Evolutionary conservation across 1,140 invertebrate genomes (phyloP), one percentile per base, ranked within the genome.

Genomic region (Formica selysi): DNA sequence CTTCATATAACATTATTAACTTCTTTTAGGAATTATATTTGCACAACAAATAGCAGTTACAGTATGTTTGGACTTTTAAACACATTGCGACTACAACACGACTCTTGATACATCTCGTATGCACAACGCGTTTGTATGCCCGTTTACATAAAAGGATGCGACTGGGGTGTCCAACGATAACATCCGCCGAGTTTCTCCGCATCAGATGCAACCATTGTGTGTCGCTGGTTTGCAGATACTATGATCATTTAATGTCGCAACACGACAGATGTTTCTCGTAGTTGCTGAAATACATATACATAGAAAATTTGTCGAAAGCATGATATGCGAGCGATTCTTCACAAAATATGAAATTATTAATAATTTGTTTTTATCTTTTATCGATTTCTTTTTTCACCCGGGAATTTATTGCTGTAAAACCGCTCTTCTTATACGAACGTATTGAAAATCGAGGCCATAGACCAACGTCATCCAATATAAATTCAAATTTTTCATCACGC

Each of bases 401-500:
- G 4, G 19, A 73, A 38, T 73, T 61, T 29, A 73, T 74, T 61
- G 79, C 26, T 74, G 32, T 83, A 73, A 81, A 81, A 26, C 38
- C 10, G 19, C 26, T 26, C 13, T 61, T 10, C 68, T 83, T 83
- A 74, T 74, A 74, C 57, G 57, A 16, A 83, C 26, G 36, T 61
- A 83, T 83, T 54, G 79, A 83, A 83, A 83, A 83, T 83, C 68
- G 79, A 61, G 54, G 68, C 38, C 26, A 83, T 83, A 83, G 67
- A 73, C 54, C 36, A 41, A 44, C 54, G 26, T 74, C 54, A 74
- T 61, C 68, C 79, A 83, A 83, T 83, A 83, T 83, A 83, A 83
- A 83, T 83, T 83, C 68, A 83, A 83, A 83, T 83, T 83, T 83
- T 73, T 74, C 54, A 83, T 83, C 79, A 83, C 79, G 36, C 67